Base-by-base conservation (phyloP, 2,797 vertebrate species). In the Alfaro cultratus region DNA sequence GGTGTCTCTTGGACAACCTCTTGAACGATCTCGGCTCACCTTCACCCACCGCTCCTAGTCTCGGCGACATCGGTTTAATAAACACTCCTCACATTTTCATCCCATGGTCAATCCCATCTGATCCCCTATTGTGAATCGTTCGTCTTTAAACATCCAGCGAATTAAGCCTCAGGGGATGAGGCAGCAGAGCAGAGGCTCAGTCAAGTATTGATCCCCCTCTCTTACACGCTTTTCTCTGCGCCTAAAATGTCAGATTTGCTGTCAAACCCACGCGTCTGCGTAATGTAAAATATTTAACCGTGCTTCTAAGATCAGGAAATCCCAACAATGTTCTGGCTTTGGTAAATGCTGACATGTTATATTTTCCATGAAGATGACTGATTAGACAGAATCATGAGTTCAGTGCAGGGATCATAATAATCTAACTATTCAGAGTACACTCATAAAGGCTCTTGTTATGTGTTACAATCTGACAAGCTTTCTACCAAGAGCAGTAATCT, bases 101-200 rank as follows among this genome's bases (percentile, higher is more conserved):
- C 91, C 91, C 21, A 46, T 75, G 90, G 92, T 93, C 93, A 93
- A 94, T 94, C 93, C 92, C 80, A 78, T 90, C 91, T 93, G 89
- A 93, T 93, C 94, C 91, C 80, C 86, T 91, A 90, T 93, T 92
- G 94, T 94, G 92, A 93, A 93, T 91, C 82, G 23, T 68, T 76
- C 89, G 86, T 91, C 91, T 93, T 91, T 92, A 91, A 91, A 87
- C 90, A 88, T 90, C 87, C 83, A 82, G 87, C 84, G 91, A 93
- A 91, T 94, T 89, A 92, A 93, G 91, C 92, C 93, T 88, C 88
- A 23, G 67, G 92, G 93, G 93, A 94, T 91, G 90, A 91, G 89
- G 91, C 89, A 89, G 91, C 88, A 89, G 91, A 90, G 89, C 83
- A 5, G 83, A 71, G 85, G 87, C 91, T 93, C 91, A 91, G 90